Conservation (phyloP, 2,113 vertebrate species). For the Alouatta palliata region DNA sequence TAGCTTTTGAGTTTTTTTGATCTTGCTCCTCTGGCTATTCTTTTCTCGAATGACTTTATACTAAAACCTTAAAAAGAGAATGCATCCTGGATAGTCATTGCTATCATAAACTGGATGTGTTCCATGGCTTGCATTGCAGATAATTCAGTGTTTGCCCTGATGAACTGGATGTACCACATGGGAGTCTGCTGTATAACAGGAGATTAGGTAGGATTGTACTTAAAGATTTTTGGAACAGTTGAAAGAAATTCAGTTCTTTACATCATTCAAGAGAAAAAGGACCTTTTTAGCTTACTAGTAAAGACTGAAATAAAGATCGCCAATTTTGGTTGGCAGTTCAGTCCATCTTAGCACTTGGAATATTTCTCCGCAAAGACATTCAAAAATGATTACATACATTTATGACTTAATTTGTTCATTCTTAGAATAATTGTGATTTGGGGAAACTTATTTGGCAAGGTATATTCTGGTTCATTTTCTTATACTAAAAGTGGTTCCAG, state of each 20-base stretch:
- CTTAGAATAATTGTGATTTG: background rate
- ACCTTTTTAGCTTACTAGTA: background rate
- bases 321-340: background rate
- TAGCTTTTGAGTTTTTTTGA: too few relatives aligned
- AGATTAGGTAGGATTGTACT: background rate
- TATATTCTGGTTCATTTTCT: background rate
- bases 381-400: background rate
- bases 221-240: background rate
- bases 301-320: background rate
- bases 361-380: conserved; percentile 9
- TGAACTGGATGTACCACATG: background rate
- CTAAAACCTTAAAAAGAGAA: background rate
- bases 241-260: background rate
- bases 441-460: background rate
- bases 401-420: background rate
- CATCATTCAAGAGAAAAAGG: conserved; percentile 6
- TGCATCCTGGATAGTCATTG: background rate
- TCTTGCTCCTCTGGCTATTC: background rate
- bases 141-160: background rate
- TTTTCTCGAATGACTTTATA: background rate
- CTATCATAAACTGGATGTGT: background rate
- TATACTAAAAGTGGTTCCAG: background rate
- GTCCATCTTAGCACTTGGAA: background rate
- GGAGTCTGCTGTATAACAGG: background rate
- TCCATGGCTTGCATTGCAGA: background rate